phyloP scores from a whole-genome alignment of 2,113 vertebrate genomes.

The Galemys pyrenaicus region DNA sequence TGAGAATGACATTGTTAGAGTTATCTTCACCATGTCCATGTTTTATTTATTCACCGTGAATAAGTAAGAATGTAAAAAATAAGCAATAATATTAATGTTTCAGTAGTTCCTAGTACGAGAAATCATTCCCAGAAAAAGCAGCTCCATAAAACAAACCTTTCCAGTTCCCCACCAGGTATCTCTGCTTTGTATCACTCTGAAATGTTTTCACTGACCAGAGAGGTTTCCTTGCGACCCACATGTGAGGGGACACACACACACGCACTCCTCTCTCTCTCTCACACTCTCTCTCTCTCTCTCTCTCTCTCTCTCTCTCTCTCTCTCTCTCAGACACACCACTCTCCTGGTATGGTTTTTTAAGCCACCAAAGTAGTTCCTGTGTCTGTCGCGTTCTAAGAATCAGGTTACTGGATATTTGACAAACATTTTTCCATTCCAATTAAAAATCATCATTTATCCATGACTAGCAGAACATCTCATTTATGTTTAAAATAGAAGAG shows the following conservation, averaged over 20 bases:
- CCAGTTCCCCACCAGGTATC: not conserved
- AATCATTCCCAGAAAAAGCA: conserved; percentile 30
- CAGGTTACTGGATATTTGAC: conserved; percentile 49
- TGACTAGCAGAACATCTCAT: conserved; percentile 53
- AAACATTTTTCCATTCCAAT: conserved; percentile 60
- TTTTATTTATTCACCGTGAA: conserved; percentile 36
- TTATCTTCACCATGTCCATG: conserved; percentile 5
- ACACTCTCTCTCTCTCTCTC: too few species aligned
- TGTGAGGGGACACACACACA: not conserved
- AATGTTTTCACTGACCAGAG: not conserved
- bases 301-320: too few species aligned
- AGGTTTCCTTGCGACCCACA: not conserved
- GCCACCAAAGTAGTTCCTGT: conserved; percentile 25
- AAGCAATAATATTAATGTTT: not conserved
- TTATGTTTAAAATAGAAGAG: conserved; percentile 59
- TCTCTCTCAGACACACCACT: too few species aligned
- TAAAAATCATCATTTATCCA: conserved; percentile 67
- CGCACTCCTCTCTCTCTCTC: too few species aligned
- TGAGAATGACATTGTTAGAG: not conserved
- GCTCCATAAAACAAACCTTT: not conserved
- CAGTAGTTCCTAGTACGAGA: not conserved
- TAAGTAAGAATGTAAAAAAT: conserved; percentile 54
- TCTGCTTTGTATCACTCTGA: conserved; percentile 1
- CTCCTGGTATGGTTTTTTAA: not conserved
- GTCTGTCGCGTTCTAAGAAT: conserved; percentile 39